phyloP scores from a whole-genome alignment of 2,888 invertebrate genomes.

The Ophion ventricosus region DNA sequence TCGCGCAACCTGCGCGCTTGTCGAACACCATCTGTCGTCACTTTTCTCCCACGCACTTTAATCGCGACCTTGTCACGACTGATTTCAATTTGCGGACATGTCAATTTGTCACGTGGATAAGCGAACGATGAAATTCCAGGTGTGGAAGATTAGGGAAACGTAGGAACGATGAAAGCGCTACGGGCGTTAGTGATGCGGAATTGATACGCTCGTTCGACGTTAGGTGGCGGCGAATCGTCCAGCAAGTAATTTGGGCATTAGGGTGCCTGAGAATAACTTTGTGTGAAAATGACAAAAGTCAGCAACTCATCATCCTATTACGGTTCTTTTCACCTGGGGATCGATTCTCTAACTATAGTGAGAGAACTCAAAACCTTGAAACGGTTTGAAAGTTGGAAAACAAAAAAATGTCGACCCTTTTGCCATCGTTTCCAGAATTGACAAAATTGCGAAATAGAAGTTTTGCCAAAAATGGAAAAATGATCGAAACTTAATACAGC shows the following conservation, averaged over 20 bases:
- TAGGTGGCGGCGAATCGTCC: not conserved
- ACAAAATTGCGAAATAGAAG: not conserved
- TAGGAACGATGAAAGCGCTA: not conserved
- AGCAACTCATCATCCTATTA: too few species aligned
- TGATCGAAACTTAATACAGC: too few species aligned
- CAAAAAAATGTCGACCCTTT: too few species aligned
- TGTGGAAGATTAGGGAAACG: not conserved
- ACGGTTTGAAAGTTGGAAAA: too few species aligned
- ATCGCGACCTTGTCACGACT: not conserved
- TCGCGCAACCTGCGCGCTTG: not conserved
- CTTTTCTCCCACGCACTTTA: not conserved
- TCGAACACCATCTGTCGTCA: not conserved
- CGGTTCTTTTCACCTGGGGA: too few species aligned
- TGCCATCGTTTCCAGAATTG: too few species aligned
- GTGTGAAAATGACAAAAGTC: too few species aligned
- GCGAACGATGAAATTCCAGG: not conserved
- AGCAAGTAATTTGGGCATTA: not conserved
- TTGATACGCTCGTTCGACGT: not conserved
- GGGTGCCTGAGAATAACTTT: not conserved
- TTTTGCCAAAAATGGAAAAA: too few species aligned
- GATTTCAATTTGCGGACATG: not conserved
- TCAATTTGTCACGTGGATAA: not conserved
- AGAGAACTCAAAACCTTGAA: too few species aligned
- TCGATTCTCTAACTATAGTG: too few species aligned
- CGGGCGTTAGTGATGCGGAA: not conserved